A percentile compares a stretch with the other conserved stretches of the same genome.
phyloP scores from a whole-genome alignment of 2,888 invertebrate species.

The Watsonalla cultraria region DNA sequence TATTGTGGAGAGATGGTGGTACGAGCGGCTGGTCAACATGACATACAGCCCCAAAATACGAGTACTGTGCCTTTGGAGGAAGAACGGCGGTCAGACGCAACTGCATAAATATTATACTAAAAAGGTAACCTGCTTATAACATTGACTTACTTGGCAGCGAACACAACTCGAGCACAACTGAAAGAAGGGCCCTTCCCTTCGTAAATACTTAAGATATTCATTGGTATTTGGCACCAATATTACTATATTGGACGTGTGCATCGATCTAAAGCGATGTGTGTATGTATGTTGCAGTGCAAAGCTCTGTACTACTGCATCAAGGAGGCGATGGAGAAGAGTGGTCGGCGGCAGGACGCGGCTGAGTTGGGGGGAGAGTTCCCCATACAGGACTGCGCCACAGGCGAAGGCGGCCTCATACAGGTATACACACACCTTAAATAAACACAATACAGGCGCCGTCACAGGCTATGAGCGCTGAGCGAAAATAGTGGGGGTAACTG shows the following conservation, averaged over 20 bases:
- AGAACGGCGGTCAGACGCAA: conserved; percentile 95
- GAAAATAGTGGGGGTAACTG: no score
- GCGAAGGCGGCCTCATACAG: conserved; percentile 97
- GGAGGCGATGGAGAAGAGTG: conserved; percentile 97
- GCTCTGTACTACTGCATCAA: conserved; percentile 99
- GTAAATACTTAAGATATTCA: no score
- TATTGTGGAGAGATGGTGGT: conserved; percentile 98
- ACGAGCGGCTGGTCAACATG: conserved; percentile 99
- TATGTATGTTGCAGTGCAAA: conserved; percentile 86
- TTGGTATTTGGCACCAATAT: no score
- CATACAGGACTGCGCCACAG: conserved; percentile 97
- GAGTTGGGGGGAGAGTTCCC: conserved; percentile 98
- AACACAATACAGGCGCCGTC: no score
- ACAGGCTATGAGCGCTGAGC: no score
- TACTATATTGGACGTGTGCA: no score
- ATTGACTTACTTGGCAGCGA: no score
- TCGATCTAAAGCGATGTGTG: no score
- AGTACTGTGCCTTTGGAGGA: conserved; percentile 97
- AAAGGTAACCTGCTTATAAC: conserved; percentile 82
- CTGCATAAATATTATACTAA: conserved; percentile 99
- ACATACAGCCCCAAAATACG: conserved; percentile 99
- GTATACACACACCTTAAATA: conserved; percentile 18
- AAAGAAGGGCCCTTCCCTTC: no score
- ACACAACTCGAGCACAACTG: no score
- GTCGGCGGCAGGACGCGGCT: conserved; percentile 82